Percentiles rank a stretch among this genome's conserved stretches.
Conservation (phyloP, 2,113 vertebrate species). For the Neolamprologus tretocephalus region DNA sequence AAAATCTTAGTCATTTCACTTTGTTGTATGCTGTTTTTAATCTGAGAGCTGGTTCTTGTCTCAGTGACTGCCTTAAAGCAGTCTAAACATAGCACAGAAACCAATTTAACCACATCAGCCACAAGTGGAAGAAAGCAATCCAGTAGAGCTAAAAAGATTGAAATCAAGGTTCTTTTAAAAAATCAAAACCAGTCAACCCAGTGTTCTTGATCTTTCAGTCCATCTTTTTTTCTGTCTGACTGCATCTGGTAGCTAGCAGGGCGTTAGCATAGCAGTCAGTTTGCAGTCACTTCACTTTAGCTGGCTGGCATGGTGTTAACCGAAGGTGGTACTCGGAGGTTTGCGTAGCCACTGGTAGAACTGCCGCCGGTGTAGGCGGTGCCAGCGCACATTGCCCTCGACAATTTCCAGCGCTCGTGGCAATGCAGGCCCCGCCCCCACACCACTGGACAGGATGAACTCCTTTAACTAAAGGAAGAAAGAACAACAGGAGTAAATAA, state of each 20-base stretch:
- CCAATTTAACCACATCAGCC: background rate
- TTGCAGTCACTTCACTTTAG: background rate
- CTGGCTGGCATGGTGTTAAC: conserved; percentile 45
- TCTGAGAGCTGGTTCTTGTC: background rate
- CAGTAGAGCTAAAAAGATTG: background rate
- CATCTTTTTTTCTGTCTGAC: background rate
- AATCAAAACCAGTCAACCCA: conserved; percentile 2
- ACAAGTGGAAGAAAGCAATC: background rate
- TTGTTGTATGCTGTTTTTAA: background rate
- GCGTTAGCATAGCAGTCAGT: background rate
- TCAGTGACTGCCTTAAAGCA: background rate
- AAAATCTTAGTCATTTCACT: background rate
- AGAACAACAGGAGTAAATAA: background rate
- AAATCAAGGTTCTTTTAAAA: conserved; percentile 11
- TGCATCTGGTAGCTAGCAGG: background rate
- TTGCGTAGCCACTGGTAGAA: conserved; percentile 94
- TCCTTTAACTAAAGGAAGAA: conserved; percentile 77
- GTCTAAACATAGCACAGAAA: background rate
- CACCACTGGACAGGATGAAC: conserved; percentile 83
- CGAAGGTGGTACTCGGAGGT: conserved; percentile 65
- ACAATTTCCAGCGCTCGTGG: conserved; percentile 90
- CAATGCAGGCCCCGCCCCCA: conserved; percentile 78
- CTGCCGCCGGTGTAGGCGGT: conserved; percentile 85
- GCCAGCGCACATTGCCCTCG: conserved; percentile 92
- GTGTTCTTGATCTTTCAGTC: background rate